Conservation (phyloP, 2,888 invertebrate species). For the Scaptomyza flava region DNA sequence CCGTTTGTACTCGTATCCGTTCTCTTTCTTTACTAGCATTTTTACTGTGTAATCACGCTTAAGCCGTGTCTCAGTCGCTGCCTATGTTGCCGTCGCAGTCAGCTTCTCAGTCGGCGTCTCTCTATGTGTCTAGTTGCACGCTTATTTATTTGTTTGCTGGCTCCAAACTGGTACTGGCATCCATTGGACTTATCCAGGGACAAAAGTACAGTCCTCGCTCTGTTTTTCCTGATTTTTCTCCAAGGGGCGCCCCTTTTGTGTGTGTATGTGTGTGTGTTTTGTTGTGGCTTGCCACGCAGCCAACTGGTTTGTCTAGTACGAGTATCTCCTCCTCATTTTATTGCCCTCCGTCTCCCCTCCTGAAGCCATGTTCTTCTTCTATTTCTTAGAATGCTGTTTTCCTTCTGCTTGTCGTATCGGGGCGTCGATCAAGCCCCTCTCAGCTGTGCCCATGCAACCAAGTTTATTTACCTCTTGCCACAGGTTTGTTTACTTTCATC, state of each 20-base stretch:
- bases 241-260: conserved; percentile 52
- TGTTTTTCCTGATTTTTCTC: conserved; percentile 76
- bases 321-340: conserved; percentile 63
- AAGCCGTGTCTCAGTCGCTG: conserved; percentile 48
- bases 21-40: conserved; percentile 43
- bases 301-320: conserved; percentile 77
- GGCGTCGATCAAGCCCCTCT: conserved; percentile 54
- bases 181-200: conserved; percentile 46
- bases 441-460: conserved; percentile 25
- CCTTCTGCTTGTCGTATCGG: conserved; percentile 37
- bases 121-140: conserved; percentile 68
- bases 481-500: conserved; percentile 53
- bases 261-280: conserved; percentile 20
- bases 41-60: conserved; percentile 66
- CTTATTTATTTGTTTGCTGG: conserved; percentile 75
- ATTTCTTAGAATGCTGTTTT: conserved; percentile 72
- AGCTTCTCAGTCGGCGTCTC: conserved; percentile 7
- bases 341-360: conserved; percentile 40
- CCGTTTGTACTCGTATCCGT: conserved; percentile 53
- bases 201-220: conserved; percentile 67
- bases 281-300: conserved; percentile 38
- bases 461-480: conserved; percentile 70
- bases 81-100: background rate
- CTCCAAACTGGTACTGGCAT: conserved; percentile 74
- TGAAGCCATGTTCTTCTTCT: conserved; percentile 32